A percentile compares a stretch with the other conserved stretches of the same genome.
Evolutionary conservation across 2,888 invertebrate species (phyloP).

Genomic region (Plusia festucae): DNA sequence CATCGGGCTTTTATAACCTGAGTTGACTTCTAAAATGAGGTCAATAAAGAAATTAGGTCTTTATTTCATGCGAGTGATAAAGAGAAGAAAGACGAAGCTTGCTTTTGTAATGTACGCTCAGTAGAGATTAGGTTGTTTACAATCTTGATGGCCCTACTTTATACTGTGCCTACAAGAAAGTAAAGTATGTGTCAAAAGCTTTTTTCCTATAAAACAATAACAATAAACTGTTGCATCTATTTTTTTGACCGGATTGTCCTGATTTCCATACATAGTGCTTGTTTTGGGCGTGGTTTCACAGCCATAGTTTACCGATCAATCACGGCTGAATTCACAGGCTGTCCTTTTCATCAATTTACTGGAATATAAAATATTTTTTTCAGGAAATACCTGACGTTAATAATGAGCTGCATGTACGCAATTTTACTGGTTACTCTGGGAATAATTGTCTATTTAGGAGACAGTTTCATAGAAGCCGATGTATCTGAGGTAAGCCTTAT

Average conservation of each 20-base stretch:
- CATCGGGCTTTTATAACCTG: too few relatives aligned
- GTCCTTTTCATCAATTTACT: constrained; percentile 32
- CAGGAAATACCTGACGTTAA: constrained; percentile 90
- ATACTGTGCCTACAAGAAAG: not conserved
- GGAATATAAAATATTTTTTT: constrained; percentile 60
- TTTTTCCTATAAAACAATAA: constrained; percentile 4
- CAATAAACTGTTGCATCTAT: constrained; percentile 7
- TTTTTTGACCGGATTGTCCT: constrained; percentile 19
- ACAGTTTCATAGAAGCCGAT: constrained; percentile 85
- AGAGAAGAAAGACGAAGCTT: too few relatives aligned
- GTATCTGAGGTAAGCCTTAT: constrained; percentile 90
- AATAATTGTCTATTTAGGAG: constrained; percentile 90
- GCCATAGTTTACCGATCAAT: constrained; percentile 36
- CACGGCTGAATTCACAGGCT: constrained; percentile 35
- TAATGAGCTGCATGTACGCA: constrained; percentile 92
- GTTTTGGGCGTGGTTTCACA: constrained; percentile 41
- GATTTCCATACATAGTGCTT: constrained; percentile 34
- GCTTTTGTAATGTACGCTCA: too few relatives aligned
- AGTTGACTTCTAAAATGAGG: too few relatives aligned
- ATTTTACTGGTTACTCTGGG: constrained; percentile 92
- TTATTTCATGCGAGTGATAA: too few relatives aligned
- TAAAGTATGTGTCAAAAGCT: not conserved
- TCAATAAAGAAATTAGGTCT: too few relatives aligned
- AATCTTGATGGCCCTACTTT: too few relatives aligned
- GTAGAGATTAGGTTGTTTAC: too few relatives aligned